Conservation (phyloP, 2,113 vertebrate genomes). For the Piliocolobus tephrosceles region DNA sequence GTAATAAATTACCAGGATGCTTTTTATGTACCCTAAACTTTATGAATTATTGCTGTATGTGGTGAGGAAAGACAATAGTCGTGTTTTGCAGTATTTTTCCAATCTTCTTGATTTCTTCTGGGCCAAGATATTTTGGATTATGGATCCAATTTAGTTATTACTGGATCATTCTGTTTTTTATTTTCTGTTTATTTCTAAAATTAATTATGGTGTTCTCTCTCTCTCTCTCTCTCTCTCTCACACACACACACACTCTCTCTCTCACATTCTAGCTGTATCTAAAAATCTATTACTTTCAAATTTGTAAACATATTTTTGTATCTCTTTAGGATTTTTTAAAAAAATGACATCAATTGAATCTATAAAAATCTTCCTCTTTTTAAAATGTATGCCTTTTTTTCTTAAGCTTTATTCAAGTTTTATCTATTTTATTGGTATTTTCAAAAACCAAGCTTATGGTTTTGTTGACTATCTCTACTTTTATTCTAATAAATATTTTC, state of each 20-base stretch:
- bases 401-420: neutral
- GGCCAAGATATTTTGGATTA: neutral
- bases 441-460: neutral
- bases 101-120: neutral
- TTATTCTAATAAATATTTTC: constrained; percentile 24
- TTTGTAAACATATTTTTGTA: neutral
- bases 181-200: neutral
- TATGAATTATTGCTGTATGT: neutral
- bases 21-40: neutral
- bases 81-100: neutral
- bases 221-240: neutral
- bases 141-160: neutral
- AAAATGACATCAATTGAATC: neutral
- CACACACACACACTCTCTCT: neutral
- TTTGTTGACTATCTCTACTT: neutral
- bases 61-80: neutral
- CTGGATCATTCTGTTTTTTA: neutral
- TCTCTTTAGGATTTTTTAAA: neutral
- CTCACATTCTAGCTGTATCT: neutral
- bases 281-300: neutral
- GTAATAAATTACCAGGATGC: neutral
- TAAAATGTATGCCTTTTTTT: neutral
- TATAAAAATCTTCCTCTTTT: neutral
- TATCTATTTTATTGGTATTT: neutral
- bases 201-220: neutral